Percentiles rank a stretch among this genome's conserved stretches.
phyloP scores from a whole-genome alignment of 1,140 invertebrate species.

The Gonioctena quinquepunctata region DNA sequence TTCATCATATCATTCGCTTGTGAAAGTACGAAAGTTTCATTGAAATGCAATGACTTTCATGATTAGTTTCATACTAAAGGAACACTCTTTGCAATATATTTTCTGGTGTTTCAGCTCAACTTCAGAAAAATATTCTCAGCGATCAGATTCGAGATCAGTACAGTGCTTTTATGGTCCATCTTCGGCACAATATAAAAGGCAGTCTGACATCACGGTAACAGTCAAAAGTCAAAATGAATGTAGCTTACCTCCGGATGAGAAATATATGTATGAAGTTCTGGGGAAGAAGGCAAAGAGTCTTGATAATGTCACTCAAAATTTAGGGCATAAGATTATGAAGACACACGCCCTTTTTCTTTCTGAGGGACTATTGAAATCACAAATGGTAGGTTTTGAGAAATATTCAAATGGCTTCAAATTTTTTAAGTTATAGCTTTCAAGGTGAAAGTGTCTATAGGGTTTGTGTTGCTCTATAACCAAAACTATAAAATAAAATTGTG shows the following conservation, averaged over 20 bases:
- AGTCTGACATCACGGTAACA: background rate
- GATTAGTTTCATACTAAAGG: no score
- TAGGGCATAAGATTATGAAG: conserved; percentile 31
- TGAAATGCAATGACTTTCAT: no score
- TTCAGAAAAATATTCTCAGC: conserved; percentile 17
- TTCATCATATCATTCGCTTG: no score
- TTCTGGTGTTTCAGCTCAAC: no score
- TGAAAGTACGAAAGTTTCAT: background rate
- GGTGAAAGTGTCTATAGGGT: no score
- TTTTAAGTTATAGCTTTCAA: no score
- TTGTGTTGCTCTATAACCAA: no score
- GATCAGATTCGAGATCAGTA: conserved; percentile 33
- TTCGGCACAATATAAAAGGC: conserved; percentile 24
- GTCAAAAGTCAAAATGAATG: conserved; percentile 25
- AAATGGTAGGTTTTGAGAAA: conserved; percentile 19
- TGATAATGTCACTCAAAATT: conserved; percentile 29
- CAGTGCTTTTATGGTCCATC: conserved; percentile 25
- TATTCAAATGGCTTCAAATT: background rate
- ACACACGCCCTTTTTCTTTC: conserved; percentile 23
- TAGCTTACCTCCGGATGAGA: conserved; percentile 21
- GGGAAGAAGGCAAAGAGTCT: conserved; percentile 27
- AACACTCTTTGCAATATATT: no score
- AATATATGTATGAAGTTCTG: conserved; percentile 43
- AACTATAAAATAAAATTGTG: no score
- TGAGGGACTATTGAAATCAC: conserved; percentile 37